These are phyloP conservation scores for Lasioglossum calceatum DNA, from an alignment of 2,888 invertebrate species.

Conservation along the genomic window DNA sequence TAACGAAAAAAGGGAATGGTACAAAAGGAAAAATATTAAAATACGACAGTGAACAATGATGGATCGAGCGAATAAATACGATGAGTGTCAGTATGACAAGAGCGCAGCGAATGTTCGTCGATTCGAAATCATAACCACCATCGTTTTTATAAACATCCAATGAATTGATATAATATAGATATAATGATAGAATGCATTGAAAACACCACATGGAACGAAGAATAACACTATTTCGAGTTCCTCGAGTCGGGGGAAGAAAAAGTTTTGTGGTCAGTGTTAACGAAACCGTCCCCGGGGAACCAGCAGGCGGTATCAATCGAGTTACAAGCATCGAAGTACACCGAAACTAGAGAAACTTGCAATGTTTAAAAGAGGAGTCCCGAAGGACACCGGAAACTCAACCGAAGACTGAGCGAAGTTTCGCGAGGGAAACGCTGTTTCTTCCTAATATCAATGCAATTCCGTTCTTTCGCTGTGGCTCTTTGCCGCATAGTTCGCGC, in stretches of 20 bases:
- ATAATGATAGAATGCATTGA: too few relatives aligned
- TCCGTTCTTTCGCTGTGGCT: background rate
- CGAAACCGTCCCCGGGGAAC: constrained; percentile 41
- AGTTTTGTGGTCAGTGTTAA: constrained; percentile 51
- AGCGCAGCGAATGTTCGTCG: too few relatives aligned
- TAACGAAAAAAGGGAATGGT: too few relatives aligned
- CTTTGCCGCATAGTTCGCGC: background rate
- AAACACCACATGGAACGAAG: background rate
- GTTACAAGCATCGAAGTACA: constrained; percentile 68
- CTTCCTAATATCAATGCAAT: constrained; percentile 36
- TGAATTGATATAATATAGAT: background rate
- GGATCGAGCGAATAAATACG: too few relatives aligned
- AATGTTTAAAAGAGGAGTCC: constrained; percentile 64
- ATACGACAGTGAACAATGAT: too few relatives aligned
- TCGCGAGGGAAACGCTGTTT: constrained; percentile 59
- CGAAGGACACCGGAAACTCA: constrained; percentile 67
- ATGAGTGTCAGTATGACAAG: too few relatives aligned
- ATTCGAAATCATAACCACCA: too few relatives aligned
- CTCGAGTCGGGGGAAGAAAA: constrained; percentile 26
- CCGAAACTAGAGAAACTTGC: constrained; percentile 63
- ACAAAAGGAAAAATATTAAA: too few relatives aligned
- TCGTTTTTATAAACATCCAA: background rate
- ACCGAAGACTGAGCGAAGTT: constrained; percentile 68
- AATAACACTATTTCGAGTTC: constrained; percentile 27
- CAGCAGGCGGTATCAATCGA: constrained; percentile 62